A percentile compares a stretch with the other conserved stretches of the same genome.
Evolutionary conservation across 2,797 vertebrate species (phyloP).

Genomic region (Loriculus beryllinus): DNA sequence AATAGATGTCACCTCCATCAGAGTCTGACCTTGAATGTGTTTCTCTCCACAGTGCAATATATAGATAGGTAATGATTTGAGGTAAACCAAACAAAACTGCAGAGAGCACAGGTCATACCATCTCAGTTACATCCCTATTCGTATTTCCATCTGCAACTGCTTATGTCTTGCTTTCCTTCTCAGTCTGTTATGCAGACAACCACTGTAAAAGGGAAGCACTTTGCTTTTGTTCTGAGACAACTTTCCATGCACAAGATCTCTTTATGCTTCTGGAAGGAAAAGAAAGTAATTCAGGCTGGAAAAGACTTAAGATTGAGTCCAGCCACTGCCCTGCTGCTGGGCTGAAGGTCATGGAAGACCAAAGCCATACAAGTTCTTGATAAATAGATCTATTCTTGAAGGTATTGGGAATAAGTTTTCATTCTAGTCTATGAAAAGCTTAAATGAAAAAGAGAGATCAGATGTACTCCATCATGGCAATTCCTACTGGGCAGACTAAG

Average conservation of each 20-base stretch:
- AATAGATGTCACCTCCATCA: background rate
- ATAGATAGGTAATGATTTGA: background rate
- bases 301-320: background rate
- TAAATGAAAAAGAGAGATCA: background rate
- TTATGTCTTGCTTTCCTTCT: rapidly evolving
- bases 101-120: background rate
- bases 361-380: background rate
- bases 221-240: background rate
- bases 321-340: background rate
- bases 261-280: background rate
- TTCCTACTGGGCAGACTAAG: background rate
- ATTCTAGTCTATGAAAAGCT: background rate
- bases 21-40: background rate
- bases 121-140: background rate
- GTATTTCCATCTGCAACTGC: background rate
- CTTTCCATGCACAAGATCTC: too few relatives aligned
- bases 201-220: background rate
- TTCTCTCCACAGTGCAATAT: background rate
- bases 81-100: background rate
- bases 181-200: rapidly evolving
- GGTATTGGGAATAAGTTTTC: background rate
- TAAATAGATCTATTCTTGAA: background rate
- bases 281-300: background rate
- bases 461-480: background rate
- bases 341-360: background rate